Percentiles rank a stretch among this genome's conserved stretches.
Evolutionary conservation across 2,888 invertebrate species (phyloP).

Genomic region (Rhorus exstirpatorius): DNA sequence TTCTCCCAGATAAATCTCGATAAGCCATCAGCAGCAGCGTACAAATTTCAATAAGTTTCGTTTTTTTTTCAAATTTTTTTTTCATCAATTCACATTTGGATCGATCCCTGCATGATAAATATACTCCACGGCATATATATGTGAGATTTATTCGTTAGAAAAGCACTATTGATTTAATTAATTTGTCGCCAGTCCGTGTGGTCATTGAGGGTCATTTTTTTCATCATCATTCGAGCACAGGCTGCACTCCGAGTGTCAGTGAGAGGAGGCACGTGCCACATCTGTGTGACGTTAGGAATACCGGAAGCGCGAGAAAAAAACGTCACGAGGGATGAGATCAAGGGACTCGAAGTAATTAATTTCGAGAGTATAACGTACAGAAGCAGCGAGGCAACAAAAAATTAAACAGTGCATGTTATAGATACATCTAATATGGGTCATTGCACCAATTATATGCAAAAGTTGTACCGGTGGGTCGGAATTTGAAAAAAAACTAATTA

Average conservation of each 20-base stretch:
- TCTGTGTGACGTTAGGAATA: conserved; percentile 25
- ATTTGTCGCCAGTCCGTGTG: not conserved
- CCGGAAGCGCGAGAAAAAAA: conserved; percentile 52
- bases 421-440: too few relatives aligned
- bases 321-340: conserved; percentile 65
- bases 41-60: not conserved
- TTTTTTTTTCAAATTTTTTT: too few relatives aligned
- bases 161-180: not conserved
- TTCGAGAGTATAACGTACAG: conserved; percentile 1
- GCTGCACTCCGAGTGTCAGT: conserved; percentile 37
- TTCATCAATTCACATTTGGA: too few relatives aligned
- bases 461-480: too few relatives aligned
- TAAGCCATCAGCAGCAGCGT: too few relatives aligned
- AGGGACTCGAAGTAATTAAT: conserved; percentile 61
- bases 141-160: not conserved
- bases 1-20: too few relatives aligned
- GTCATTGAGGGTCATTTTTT: conserved; percentile 25
- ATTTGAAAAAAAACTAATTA: too few relatives aligned
- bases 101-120: too few relatives aligned
- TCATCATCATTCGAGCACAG: conserved; percentile 16
- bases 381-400: conserved; percentile 16
- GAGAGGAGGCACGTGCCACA: conserved; percentile 46
- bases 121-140: not conserved
- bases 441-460: too few relatives aligned
- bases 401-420: not conserved